Conservation (phyloP, 2,888 invertebrate genomes). For the Rhogogaster chlorosoma region DNA sequence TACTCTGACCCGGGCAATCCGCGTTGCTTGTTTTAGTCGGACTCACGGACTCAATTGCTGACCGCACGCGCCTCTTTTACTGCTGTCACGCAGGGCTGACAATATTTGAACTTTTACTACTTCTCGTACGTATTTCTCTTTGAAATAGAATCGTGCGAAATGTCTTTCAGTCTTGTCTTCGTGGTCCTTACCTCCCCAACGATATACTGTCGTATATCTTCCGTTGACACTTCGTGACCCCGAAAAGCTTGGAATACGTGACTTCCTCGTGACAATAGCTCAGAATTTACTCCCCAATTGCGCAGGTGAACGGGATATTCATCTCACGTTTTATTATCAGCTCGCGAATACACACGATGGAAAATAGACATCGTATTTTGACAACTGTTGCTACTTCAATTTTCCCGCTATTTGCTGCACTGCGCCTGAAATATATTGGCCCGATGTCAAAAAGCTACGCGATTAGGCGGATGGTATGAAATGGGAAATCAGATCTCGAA, state of each 20-base stretch:
- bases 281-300: neutral
- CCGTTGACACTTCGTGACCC: neutral
- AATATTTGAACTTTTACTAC: neutral
- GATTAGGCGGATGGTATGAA: too few species aligned
- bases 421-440: neutral
- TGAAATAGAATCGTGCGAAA: constrained; percentile 2
- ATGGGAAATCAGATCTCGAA: neutral
- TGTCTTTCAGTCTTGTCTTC: neutral
- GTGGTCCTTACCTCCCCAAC: neutral
- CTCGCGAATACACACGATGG: neutral
- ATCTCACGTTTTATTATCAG: constrained; percentile 8
- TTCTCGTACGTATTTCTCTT: neutral
- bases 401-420: neutral
- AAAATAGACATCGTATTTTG: neutral
- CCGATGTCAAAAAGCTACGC: neutral
- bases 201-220: neutral
- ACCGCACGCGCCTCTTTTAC: constrained; percentile 31
- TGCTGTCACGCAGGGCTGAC: constrained; percentile 4
- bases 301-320: neutral
- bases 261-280: neutral
- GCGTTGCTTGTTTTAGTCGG: constrained; percentile 21
- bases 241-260: neutral
- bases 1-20: neutral
- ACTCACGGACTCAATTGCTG: neutral
- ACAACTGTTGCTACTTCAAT: neutral